Percentiles rank a stretch among this genome's conserved stretches.
Conservation (phyloP, 2,888 invertebrate species). For the Caenorhabditis sp. region DNA sequence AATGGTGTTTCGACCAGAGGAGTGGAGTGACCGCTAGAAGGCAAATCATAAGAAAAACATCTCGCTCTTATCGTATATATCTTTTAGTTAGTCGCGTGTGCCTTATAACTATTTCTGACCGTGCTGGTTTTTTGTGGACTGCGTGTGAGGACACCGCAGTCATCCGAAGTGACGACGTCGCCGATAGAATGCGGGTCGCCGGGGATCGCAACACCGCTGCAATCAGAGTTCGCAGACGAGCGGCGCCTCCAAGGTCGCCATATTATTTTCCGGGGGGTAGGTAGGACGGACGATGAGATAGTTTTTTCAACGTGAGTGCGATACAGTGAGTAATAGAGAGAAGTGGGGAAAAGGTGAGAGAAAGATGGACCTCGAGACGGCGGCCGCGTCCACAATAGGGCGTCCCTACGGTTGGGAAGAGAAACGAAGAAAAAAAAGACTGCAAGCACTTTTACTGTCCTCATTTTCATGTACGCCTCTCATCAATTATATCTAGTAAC, state of each 20-base stretch:
- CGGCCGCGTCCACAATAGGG: conserved; percentile 27
- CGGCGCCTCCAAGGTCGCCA: conserved; percentile 63
- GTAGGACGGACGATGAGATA: conserved; percentile 42
- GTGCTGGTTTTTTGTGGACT: conserved; percentile 53
- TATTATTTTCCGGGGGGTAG: conserved; percentile 57
- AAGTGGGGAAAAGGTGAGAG: conserved; percentile 29
- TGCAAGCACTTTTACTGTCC: conserved; percentile 65
- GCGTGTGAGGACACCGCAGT: background rate
- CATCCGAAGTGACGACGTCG: conserved; percentile 41
- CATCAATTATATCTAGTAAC: conserved; percentile 55
- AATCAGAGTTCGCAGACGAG: conserved; percentile 55
- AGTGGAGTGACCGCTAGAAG: conserved; percentile 24
- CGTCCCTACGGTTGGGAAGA: conserved; percentile 19
- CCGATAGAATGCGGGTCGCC: conserved; percentile 28
- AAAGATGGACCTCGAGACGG: conserved; percentile 45
- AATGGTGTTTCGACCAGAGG: conserved; percentile 23
- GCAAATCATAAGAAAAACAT: conserved; percentile 51
- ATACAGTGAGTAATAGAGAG: conserved; percentile 11
- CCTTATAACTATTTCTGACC: conserved; percentile 50
- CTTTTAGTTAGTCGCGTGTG: conserved; percentile 47
- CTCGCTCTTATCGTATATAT: conserved; percentile 53
- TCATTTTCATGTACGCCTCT: conserved; percentile 47
- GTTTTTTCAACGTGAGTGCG: conserved; percentile 48
- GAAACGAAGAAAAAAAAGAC: conserved; percentile 41
- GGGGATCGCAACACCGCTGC: conserved; percentile 57